A percentile compares a stretch with the other conserved stretches of the same genome.
Conservation (phyloP, 2,888 invertebrate genomes). For the Acanthopleura granulata region DNA sequence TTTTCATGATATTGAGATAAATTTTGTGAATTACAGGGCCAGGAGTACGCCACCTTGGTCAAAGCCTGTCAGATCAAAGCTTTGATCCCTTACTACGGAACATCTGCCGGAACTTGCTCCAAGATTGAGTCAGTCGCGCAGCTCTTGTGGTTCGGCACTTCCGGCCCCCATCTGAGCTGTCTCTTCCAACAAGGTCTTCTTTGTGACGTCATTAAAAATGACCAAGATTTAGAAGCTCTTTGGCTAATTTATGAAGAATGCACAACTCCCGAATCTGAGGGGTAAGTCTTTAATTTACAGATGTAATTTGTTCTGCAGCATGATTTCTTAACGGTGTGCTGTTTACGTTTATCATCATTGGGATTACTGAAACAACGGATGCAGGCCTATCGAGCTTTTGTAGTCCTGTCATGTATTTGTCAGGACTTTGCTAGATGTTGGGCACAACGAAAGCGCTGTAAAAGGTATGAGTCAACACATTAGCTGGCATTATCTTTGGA, state of each 20-base stretch:
- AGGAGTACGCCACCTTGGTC: background rate
- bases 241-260: constrained; percentile 16
- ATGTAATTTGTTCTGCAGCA: too few relatives aligned
- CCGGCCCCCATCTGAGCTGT: background rate
- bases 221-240: background rate
- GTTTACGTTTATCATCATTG: too few relatives aligned
- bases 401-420: too few relatives aligned
- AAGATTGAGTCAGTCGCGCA: background rate
- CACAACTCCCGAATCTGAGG: constrained; percentile 4
- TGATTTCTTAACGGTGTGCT: too few relatives aligned
- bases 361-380: too few relatives aligned
- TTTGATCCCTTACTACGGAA: constrained; percentile 6
- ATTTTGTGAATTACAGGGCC: background rate
- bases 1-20: too few relatives aligned
- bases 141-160: background rate
- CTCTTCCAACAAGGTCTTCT: constrained; percentile 17
- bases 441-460: too few relatives aligned
- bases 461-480: too few relatives aligned
- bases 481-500: too few relatives aligned
- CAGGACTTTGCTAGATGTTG: too few relatives aligned
- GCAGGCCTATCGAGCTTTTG: too few relatives aligned
- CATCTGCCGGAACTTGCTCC: background rate
- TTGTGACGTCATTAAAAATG: constrained; percentile 11
- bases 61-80: constrained; percentile 10
- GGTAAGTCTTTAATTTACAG: too few relatives aligned